phyloP scores from a whole-genome alignment of 2,113 vertebrate genomes.

The Prunella himalayana region DNA sequence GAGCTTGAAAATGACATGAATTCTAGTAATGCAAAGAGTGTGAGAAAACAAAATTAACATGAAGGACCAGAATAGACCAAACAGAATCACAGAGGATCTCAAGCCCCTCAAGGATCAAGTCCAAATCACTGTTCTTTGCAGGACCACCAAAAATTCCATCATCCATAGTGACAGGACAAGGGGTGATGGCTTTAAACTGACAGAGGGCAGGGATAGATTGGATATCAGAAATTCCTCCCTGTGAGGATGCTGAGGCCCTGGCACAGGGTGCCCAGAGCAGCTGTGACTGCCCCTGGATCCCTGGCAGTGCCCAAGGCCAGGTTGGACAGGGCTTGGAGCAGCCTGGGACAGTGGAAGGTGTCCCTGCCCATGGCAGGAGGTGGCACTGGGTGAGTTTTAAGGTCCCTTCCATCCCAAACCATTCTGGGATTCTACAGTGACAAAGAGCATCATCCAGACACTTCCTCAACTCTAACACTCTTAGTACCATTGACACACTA shows the following conservation, averaged over 20 bases:
- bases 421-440: not conserved
- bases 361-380: not conserved
- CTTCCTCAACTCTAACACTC: not conserved
- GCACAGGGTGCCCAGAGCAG: not conserved
- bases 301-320: not conserved
- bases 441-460: not conserved
- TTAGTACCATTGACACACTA: not conserved
- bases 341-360: not conserved
- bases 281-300: not conserved
- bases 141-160: not conserved
- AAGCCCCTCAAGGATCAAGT: not conserved
- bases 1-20: not conserved
- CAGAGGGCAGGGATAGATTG: not conserved
- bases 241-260: accelerated
- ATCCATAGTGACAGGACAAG: not conserved
- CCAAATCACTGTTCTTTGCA: not conserved
- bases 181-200: not conserved
- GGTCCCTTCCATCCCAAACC: not conserved
- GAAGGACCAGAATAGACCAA: not conserved
- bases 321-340: accelerated
- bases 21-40: not conserved
- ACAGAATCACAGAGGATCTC: accelerated
- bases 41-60: not conserved
- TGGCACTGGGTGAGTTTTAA: not conserved
- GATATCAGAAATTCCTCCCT: not conserved